Evolutionary conservation across 2,888 invertebrate species (phyloP).

Genomic region (Macrophya annulata): DNA sequence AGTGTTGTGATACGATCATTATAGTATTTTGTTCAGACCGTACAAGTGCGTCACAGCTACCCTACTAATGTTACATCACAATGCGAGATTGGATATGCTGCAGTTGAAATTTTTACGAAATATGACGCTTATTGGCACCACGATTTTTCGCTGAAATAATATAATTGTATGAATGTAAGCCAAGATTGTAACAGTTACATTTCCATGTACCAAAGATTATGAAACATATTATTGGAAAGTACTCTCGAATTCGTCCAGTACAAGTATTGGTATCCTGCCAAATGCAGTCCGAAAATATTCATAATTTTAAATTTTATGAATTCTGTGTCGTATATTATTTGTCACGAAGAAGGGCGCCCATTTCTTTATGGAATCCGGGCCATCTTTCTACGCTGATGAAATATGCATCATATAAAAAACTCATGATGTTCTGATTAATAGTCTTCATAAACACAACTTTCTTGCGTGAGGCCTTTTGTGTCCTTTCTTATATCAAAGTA

Average conservation of each 20-base stretch:
- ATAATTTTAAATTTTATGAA: background rate
- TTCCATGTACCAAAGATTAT: background rate
- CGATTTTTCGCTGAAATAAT: background rate
- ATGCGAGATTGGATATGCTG: background rate
- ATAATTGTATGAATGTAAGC: background rate
- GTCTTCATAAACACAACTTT: constrained; percentile 8
- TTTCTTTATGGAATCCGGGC: background rate
- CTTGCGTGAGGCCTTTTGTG: background rate
- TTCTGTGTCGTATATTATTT: background rate
- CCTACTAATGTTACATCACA: background rate
- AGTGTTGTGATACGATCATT: background rate
- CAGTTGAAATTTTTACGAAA: background rate
- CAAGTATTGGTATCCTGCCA: constrained; percentile 15
- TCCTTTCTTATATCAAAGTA: background rate
- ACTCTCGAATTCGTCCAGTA: background rate
- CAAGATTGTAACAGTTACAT: background rate
- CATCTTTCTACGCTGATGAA: constrained; percentile 5
- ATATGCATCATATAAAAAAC: background rate
- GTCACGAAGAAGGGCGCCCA: background rate
- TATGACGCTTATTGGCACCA: background rate
- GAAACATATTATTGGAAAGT: background rate
- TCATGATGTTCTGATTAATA: constrained; percentile 2
- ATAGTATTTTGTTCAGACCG: background rate
- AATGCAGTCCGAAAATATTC: background rate
- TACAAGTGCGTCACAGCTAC: background rate